Conservation (phyloP, 2,113 vertebrate genomes). For the Thinocorus orbignyianus region DNA sequence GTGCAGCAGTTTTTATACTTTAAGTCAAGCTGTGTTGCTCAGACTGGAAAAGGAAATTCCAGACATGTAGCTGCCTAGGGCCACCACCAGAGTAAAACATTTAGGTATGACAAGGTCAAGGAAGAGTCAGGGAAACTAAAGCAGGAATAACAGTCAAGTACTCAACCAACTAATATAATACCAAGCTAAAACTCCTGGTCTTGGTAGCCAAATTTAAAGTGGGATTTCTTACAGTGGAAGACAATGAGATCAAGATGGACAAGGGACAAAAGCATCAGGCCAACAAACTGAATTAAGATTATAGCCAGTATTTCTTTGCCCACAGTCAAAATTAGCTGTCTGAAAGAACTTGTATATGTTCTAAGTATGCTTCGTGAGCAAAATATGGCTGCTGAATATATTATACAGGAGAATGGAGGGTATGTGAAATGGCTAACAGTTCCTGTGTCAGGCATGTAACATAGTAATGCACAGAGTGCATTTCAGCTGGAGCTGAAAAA, state of each 20-base stretch:
- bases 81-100: constrained; percentile 40
- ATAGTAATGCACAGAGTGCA: neutral
- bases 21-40: constrained; percentile 55
- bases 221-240: neutral
- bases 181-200: neutral
- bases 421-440: neutral
- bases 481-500: neutral
- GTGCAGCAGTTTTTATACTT: constrained; percentile 11
- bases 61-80: constrained; percentile 57
- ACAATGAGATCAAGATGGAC: neutral
- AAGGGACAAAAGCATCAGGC: neutral
- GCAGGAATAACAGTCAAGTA: neutral
- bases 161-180: neutral
- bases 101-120: constrained; percentile 66
- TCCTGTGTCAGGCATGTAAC: neutral
- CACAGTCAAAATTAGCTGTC: neutral
- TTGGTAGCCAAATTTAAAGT: neutral
- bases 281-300: neutral
- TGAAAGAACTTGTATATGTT: neutral
- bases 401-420: neutral
- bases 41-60: constrained; percentile 53
- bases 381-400: neutral
- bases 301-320: neutral
- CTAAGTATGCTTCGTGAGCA: neutral
- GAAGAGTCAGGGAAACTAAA: constrained; percentile 57